Conservation (phyloP, 2,888 invertebrate species). For the Diploptera punctata region DNA sequence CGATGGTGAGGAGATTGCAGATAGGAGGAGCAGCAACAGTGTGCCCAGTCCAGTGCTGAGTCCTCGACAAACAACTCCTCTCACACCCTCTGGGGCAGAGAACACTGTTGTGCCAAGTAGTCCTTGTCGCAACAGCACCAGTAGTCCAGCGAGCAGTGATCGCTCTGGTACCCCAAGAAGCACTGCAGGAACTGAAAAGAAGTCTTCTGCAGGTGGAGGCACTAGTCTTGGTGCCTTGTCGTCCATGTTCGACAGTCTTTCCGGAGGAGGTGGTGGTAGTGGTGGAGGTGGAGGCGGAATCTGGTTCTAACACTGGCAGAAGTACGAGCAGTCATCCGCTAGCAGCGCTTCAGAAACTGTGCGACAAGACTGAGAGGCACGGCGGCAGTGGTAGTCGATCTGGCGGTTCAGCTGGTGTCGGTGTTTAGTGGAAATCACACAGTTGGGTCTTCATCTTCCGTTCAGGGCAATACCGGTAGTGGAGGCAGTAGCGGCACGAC, state of each 20-base stretch:
- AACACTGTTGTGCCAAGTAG: slow-evolving; percentile 56
- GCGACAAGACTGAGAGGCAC: slow-evolving; percentile 91
- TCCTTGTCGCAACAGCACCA: slow-evolving; percentile 66
- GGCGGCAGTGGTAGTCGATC: slow-evolving; percentile 53
- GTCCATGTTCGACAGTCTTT: slow-evolving; percentile 89
- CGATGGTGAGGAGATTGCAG: slow-evolving; percentile 42
- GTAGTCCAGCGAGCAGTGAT: slow-evolving; percentile 75
- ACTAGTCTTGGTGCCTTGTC: slow-evolving; percentile 80
- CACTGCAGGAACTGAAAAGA: slow-evolving; percentile 63
- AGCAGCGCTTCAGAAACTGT: slow-evolving; percentile 93
- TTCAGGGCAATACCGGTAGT: slow-evolving; percentile 48
- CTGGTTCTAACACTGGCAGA: slow-evolving; percentile 62
- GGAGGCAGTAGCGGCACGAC: slow-evolving; percentile 47
- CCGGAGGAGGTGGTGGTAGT: slow-evolving; percentile 58
- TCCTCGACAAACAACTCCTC: slow-evolving; percentile 51
- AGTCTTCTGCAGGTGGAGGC: slow-evolving; percentile 53
- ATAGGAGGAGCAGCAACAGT: slow-evolving; percentile 43
- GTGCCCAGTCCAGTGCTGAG: slow-evolving; percentile 52
- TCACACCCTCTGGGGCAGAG: slow-evolving; percentile 57
- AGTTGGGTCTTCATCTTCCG: slow-evolving; percentile 49
- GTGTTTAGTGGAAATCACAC: slow-evolving; percentile 50
- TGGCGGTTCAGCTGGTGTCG: slow-evolving; percentile 52
- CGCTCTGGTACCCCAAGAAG: slow-evolving; percentile 79
- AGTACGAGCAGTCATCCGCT: slow-evolving; percentile 82
- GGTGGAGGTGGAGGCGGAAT: slow-evolving; percentile 48